A percentile compares a stretch with the other conserved stretches of the same genome.
These are phyloP conservation scores for Odontamblyopus rebecca DNA, from an alignment of 2,797 vertebrate species.

Conservation along the genomic window DNA sequence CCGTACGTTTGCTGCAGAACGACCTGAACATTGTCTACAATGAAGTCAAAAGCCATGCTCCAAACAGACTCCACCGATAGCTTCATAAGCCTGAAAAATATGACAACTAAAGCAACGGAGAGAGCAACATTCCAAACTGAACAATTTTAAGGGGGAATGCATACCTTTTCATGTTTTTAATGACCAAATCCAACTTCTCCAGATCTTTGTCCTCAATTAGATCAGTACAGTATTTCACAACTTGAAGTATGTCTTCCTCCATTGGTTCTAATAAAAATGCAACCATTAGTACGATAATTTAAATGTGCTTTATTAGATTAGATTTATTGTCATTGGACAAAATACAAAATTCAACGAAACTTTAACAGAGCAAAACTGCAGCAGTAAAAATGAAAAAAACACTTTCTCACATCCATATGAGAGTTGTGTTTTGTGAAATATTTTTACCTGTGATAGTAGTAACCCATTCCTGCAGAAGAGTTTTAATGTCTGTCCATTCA, in stretches of 20 bases:
- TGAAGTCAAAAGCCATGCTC: conserved; percentile 99
- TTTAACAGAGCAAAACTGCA: no score
- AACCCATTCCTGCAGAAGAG: conserved; percentile 91
- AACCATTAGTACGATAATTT: neutral
- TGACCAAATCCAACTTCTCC: conserved; percentile 93
- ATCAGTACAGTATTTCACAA: conserved; percentile 97
- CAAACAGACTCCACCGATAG: conserved; percentile 96
- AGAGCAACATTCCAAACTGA: neutral
- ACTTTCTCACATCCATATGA: no score
- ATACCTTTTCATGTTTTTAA: conserved; percentile 97
- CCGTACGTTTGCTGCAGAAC: conserved; percentile 95
- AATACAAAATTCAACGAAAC: no score
- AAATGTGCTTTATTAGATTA: no score
- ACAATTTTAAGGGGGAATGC: conserved; percentile 65
- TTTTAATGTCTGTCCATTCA: conserved; percentile 89
- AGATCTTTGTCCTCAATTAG: conserved; percentile 97
- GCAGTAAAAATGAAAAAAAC: neutral
- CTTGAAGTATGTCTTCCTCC: conserved; percentile 98
- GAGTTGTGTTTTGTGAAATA: neutral
- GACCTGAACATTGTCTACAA: conserved; percentile 98
- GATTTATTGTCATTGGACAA: no score
- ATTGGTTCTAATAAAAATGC: conserved; percentile 85
- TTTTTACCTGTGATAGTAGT: conserved; percentile 84
- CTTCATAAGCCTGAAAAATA: conserved; percentile 88
- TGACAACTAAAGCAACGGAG: neutral